Evolutionary conservation across 2,888 invertebrate species (phyloP), one percentile per base, ranked within the genome.

Genomic region (Nycteola revayana): DNA sequence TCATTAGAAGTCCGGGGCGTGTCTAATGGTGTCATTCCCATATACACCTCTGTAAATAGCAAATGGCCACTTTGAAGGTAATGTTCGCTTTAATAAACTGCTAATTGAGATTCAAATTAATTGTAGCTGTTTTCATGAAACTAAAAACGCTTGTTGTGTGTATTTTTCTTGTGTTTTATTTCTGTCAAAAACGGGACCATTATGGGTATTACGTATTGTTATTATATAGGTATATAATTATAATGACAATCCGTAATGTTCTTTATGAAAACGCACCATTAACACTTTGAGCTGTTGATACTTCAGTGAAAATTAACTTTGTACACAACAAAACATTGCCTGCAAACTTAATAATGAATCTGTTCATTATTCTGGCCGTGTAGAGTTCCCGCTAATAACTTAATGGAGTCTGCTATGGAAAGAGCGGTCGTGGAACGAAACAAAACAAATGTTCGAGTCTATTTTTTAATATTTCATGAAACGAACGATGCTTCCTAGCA

Each of bases 391-490:
- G 38, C 44, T 61, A 60, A 62, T 62, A 56, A 49, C 49, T 48
- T 50, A 63, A 68, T 61, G 58, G 57, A 56, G 36, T 47, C 39
- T 41, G 40, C 36, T 54, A 41, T 39, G 35, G 44, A 42, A 41
- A 42, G 26, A 42, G 35, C 27, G 36, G 42, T 28, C 26, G 47
- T 32, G 43, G 42, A 48, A 30, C 45, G 31, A 42, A 47, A 47
- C 30, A 57, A 48, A 50, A 49, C 44, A 49, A 54, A 55, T 49
- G 49, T 44, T 42, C 42, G 45, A 44, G 51, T 42, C 45, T 58
- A 55, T 49, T 57, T 58, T 60, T 58, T 60, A 41, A 55, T 57
- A 53, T 57, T 62, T 57, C 42, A 55, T 51, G 44, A 42, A 44
- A 36, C 38, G 42, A 43, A 45, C 42, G 43, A 49, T 49, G 58